Evolutionary conservation across 2,888 invertebrate species (phyloP), one percentile per base, ranked within the genome.

Genomic region (Synergus japonicus): DNA sequence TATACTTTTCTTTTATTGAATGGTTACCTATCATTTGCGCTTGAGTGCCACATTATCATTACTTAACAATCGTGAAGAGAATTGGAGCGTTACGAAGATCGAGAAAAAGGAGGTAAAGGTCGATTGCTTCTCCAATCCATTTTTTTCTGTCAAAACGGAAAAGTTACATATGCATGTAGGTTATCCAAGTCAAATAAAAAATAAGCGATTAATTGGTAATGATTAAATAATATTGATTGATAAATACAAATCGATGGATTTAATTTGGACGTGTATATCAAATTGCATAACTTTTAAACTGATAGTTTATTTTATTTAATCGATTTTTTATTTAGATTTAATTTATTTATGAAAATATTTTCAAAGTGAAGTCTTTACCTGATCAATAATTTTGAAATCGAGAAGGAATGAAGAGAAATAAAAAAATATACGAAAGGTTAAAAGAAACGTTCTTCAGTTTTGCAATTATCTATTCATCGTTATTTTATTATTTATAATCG

Each of bases 31-130:
- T 46, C 69, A 49, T 73, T 73, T 54, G 49, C 69, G 37, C 69
- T 73, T 54, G 69, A 69, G 29, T 15, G 49, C 15, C 13, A 49
- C 22, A n/a, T 49, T 73, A 22, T 29, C 46, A 73, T 73, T 73
- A 73, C 49, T 73, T 49, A 73, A 73, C 69, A 73, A 49, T 73
- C n/a, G 49, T 29, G 81, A 69, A 54, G 43, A 73, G 84, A 84
- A 86, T 82, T 84, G 82, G 81, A 87, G 83, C 88, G 85, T 86
- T 87, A 65, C 82, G 79, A 81, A 76, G 81, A 80, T 49, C 67
- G 79, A 79, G 82, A 82, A 86, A 87, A 85, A 85, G 73, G 80
- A 81, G 89, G 88, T 87, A 88, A 88, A 90, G 89, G 89, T 86
- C 86, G 83, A 49, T 49, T 29, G 10, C 49, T 73, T 49, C 22